Evolutionary conservation across 2,113 vertebrate species (phyloP).

Genomic region (Gila orcuttii): DNA sequence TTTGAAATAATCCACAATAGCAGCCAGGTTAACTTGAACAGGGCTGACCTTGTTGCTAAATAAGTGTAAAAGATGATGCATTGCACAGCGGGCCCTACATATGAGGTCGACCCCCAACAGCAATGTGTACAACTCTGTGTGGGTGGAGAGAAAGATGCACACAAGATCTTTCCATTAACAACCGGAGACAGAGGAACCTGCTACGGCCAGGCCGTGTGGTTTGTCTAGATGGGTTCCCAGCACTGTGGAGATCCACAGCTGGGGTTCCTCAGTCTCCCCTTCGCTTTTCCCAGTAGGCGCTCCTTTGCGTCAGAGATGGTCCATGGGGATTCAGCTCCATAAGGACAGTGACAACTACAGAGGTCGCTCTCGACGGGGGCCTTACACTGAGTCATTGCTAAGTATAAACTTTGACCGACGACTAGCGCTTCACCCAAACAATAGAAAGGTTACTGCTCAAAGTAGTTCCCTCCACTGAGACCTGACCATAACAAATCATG

Average conservation of each 20-base stretch:
- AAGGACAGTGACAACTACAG: constrained; percentile 36
- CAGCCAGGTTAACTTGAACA: neutral
- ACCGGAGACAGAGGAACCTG: neutral
- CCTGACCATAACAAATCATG: constrained; percentile 42
- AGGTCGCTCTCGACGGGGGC: constrained; percentile 25
- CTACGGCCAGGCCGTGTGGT: neutral
- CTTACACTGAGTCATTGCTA: constrained; percentile 43
- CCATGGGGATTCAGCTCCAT: constrained; percentile 30
- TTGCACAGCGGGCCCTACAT: neutral
- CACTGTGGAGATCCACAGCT: constrained; percentile 28
- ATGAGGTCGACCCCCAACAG: neutral
- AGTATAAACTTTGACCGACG: constrained; percentile 31
- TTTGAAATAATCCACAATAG: constrained; percentile 25
- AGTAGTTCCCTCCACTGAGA: constrained; percentile 41
- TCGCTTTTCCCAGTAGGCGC: constrained; percentile 14
- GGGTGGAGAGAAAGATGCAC: neutral
- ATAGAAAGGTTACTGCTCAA: constrained; percentile 46
- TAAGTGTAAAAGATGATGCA: constrained; percentile 30
- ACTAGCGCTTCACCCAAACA: constrained; percentile 39
- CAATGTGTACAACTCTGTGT: neutral
- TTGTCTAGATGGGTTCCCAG: neutral
- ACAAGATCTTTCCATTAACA: neutral
- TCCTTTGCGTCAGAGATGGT: constrained; percentile 39
- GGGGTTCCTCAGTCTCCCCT: neutral
- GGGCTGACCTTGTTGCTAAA: constrained; percentile 31